A percentile compares a stretch with the other conserved stretches of the same genome.
phyloP scores from a whole-genome alignment of 1,140 invertebrate species.

The Pogonus chalceus region DNA sequence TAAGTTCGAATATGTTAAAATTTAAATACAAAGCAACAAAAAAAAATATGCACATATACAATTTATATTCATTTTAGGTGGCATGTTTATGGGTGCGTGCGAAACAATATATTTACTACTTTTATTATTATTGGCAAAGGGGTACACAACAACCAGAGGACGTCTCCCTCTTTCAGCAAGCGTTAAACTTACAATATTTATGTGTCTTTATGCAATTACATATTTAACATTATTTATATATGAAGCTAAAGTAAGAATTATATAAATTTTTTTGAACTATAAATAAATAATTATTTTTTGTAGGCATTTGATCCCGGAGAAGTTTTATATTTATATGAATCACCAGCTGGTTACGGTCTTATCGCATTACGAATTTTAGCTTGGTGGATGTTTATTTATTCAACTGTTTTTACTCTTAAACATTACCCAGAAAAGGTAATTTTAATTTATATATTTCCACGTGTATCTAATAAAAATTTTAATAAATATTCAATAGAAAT shows the following conservation, averaged over 20 bases:
- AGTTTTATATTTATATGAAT: conserved; percentile 84
- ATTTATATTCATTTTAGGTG: conserved; percentile 43
- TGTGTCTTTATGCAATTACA: conserved; percentile 61
- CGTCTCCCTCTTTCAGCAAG: conserved; percentile 55
- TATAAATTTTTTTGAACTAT: conserved; percentile 8
- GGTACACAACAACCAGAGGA: conserved; percentile 81
- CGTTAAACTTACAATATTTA: conserved; percentile 70
- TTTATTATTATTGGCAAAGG: conserved; percentile 75
- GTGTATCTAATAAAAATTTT: background rate
- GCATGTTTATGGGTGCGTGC: conserved; percentile 58
- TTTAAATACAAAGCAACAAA: conserved; percentile 9
- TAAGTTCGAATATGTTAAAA: background rate
- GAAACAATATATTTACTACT: conserved; percentile 67
- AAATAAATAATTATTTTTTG: conserved; percentile 19
- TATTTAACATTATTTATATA: conserved; percentile 67
- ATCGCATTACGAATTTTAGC: conserved; percentile 65
- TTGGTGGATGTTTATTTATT: conserved; percentile 77
- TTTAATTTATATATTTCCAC: background rate
- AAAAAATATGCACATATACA: background rate
- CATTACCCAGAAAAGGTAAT: conserved; percentile 70
- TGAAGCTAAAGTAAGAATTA: conserved; percentile 54
- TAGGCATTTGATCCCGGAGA: conserved; percentile 80
- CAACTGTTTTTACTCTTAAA: conserved; percentile 70
- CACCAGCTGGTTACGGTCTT: conserved; percentile 74
- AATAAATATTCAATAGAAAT: conserved; percentile 5